These are phyloP conservation scores for Tetrapedia diversipes DNA, from an alignment of 2,888 invertebrate genomes.

Conservation along the genomic window DNA sequence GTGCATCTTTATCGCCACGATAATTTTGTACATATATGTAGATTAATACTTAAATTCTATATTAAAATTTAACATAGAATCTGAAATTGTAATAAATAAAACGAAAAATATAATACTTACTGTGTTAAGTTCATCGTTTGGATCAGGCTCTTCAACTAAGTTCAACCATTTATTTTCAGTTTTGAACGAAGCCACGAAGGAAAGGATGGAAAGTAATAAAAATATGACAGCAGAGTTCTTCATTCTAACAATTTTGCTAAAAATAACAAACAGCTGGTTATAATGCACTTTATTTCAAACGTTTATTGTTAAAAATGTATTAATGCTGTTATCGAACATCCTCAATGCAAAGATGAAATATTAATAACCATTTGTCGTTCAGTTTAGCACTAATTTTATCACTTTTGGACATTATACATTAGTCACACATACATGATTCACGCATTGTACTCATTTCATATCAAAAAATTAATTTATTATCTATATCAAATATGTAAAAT, in stretches of 20 bases:
- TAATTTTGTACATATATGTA: neutral
- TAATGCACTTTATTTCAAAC: neutral
- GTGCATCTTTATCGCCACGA: neutral
- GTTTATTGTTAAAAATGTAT: neutral
- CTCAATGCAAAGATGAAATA: neutral
- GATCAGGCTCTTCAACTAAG: neutral
- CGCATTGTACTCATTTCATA: neutral
- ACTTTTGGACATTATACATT: neutral
- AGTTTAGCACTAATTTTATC: neutral
- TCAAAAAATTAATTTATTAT: neutral
- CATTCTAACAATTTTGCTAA: constrained; percentile 17
- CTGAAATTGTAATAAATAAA: too few species aligned
- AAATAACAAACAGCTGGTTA: neutral
- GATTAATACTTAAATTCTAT: too few species aligned
- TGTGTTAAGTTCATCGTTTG: constrained; percentile 19
- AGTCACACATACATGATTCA: constrained; percentile 10
- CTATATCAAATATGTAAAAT: neutral
- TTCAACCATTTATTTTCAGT: neutral
- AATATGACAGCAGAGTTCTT: neutral
- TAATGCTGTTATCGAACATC: neutral
- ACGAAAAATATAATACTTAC: constrained; percentile 26
- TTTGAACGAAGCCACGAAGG: neutral
- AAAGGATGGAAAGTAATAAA: constrained; percentile 7
- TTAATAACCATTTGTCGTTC: neutral
- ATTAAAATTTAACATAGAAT: too few species aligned